Base-by-base conservation (phyloP, 2,888 invertebrate species). In the Spicauda simplicius region DNA sequence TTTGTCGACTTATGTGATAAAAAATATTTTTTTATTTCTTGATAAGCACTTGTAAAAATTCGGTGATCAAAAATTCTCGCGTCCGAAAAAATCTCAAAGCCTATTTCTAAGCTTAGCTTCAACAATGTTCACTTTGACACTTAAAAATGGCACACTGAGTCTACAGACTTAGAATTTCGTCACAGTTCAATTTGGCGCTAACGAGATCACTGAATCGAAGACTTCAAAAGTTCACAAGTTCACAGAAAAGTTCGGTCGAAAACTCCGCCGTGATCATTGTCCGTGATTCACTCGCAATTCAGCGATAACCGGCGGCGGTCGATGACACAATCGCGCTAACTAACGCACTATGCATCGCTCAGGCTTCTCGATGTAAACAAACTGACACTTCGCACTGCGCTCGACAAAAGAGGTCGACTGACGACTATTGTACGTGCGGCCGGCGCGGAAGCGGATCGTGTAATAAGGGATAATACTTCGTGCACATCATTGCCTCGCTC, bases 391-490 rank as follows among this genome's bases (percentile, higher is more conserved):
- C 88, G 86, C 86, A 84, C 75, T 83, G 63, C 73, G 72, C 72
- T 70, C 76, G 81, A 84, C 87, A 87, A 87, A 87, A 86, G 87
- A 87, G 86, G 87, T 88, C 86, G 84, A 75, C 80, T 74, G 88
- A 85, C 88, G 76, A 87, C 87, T 86, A 84, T 76, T 86, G 89
- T 83, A 88, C 92, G 91, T 92, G 91, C 90, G 87, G 83, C 87
- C 85, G 77, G 85, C 84, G 77, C 85, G 87, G 87, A 85, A 86
- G 90, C 91, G 82, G 84, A 85, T 90, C 89, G 88, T 90, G 91
- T 92, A 92, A 92, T 93, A 88, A 87, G 87, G 91, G 91, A 91
- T 91, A 91, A 91, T 87, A 88, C 91, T 87, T 85, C 85, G 91
- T 88, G 91, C 90, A 91, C 92, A 91, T 91, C 92, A 91, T 86